Percentiles rank a stretch among this genome's conserved stretches.
Conservation (phyloP, 2,113 vertebrate species). For the Geococcyx californianus region DNA sequence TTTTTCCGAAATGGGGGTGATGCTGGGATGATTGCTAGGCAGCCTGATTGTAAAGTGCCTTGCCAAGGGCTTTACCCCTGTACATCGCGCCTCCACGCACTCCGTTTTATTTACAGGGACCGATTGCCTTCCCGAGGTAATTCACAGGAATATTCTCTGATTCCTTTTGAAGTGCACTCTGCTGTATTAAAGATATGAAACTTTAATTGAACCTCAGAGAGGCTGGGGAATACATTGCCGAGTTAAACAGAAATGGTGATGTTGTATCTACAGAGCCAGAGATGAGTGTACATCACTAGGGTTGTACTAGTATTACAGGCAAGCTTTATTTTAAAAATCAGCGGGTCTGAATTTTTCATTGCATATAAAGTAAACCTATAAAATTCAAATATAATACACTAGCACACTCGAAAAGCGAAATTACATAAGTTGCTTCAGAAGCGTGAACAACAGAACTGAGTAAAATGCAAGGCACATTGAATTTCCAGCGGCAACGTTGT, state of each 20-base stretch:
- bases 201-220: slow-evolving; percentile 4
- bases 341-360: neutral
- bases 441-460: neutral
- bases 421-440: neutral
- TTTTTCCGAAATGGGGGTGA: neutral
- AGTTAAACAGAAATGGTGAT: neutral
- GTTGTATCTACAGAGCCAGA: neutral
- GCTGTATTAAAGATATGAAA: slow-evolving; percentile 16
- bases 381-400: neutral
- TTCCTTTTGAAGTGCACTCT: slow-evolving; percentile 11
- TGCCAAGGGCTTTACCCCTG: neutral
- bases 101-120: neutral
- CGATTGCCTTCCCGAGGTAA: neutral
- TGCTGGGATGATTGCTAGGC: neutral
- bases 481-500: neutral
- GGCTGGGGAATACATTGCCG: neutral
- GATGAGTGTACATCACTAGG: neutral
- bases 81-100: neutral
- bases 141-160: neutral
- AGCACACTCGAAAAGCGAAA: neutral
- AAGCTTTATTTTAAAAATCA: neutral
- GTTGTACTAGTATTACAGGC: neutral
- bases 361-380: neutral
- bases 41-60: neutral
- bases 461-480: neutral